These are phyloP conservation scores for Meteorus colon DNA, from an alignment of 2,888 invertebrate genomes.

Conservation along the genomic window DNA sequence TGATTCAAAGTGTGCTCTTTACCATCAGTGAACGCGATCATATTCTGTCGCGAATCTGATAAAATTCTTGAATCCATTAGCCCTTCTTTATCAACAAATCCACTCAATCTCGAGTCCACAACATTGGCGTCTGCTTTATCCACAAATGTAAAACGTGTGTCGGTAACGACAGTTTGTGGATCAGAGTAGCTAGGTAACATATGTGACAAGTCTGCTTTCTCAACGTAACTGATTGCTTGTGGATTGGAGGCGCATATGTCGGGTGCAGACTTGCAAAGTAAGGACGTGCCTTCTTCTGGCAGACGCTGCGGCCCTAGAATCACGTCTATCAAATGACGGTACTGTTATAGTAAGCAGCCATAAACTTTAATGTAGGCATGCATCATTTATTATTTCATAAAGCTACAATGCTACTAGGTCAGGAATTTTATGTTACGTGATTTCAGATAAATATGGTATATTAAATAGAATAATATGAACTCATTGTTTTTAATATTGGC, in stretches of 20 bases:
- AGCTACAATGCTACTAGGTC: not conserved
- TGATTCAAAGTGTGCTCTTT: constrained; percentile 64
- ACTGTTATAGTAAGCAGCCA: not conserved
- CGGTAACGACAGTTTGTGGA: constrained; percentile 57
- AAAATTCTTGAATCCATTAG: constrained; percentile 70
- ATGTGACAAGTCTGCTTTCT: constrained; percentile 70
- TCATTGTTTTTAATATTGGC: not conserved
- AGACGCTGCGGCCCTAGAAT: constrained; percentile 63
- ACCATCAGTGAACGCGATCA: constrained; percentile 68
- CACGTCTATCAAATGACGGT: constrained; percentile 46
- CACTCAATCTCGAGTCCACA: constrained; percentile 68
- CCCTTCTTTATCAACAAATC: constrained; percentile 70
- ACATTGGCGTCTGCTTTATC: constrained; percentile 66
- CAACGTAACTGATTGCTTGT: constrained; percentile 71
- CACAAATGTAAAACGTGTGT: constrained; percentile 63
- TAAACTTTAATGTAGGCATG: not conserved
- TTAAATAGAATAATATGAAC: not conserved
- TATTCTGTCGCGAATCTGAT: constrained; percentile 69
- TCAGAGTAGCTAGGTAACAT: constrained; percentile 69
- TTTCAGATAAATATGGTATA: not conserved
- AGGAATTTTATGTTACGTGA: not conserved
- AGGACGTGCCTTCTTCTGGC: constrained; percentile 69
- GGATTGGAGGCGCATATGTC: constrained; percentile 72
- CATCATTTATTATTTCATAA: not conserved
- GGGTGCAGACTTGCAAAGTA: constrained; percentile 70